These are phyloP conservation scores for Trichogramma dendrolimi DNA, from an alignment of 2,888 invertebrate genomes.

Conservation along the genomic window DNA sequence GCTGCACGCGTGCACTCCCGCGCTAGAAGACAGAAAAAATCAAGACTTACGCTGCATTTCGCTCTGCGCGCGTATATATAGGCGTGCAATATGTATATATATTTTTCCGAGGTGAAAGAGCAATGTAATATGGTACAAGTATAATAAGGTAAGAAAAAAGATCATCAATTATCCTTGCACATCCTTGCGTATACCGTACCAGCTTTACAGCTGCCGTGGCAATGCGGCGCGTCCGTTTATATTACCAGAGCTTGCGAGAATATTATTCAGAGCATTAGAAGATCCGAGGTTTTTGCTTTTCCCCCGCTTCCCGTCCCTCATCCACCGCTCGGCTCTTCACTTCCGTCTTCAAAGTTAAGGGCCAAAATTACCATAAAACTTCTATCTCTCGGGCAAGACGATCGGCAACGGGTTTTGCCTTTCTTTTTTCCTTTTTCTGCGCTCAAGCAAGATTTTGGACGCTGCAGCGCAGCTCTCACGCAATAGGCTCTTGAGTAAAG, in stretches of 20 bases:
- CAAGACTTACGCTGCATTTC: no score
- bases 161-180: slow-evolving; percentile 44
- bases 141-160: slow-evolving; percentile 42
- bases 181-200: slow-evolving; percentile 26
- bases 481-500: background rate
- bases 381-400: slow-evolving; percentile 45
- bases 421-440: no score
- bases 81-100: no score
- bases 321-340: no score
- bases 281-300: slow-evolving; percentile 39
- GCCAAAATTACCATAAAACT: slow-evolving; percentile 48
- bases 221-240: slow-evolving; percentile 1
- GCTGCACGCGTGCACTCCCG: background rate
- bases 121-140: slow-evolving; percentile 35
- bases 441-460: slow-evolving; percentile 11
- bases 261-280: slow-evolving; percentile 49
- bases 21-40: slow-evolving; percentile 20
- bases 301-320: background rate
- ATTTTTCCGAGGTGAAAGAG: no score
- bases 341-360: no score
- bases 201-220: slow-evolving; percentile 27
- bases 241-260: slow-evolving; percentile 39
- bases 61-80: no score
- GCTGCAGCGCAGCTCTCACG: background rate
- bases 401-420: slow-evolving; percentile 16